A percentile compares a stretch with the other conserved stretches of the same genome.
Conservation (phyloP, 2,888 invertebrate genomes). For the Creontiades dilutus region DNA sequence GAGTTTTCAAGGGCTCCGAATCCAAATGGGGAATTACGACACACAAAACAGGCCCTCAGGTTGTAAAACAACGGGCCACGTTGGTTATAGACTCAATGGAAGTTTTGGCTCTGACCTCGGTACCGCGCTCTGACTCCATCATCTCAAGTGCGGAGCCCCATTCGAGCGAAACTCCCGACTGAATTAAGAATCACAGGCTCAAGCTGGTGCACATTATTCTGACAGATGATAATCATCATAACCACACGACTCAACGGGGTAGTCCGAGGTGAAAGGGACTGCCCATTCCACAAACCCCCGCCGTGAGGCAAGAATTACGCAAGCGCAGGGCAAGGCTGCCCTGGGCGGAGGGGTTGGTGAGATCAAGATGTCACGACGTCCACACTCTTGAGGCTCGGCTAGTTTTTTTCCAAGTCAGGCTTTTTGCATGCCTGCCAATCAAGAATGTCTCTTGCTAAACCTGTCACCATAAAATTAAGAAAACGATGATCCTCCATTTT, state of each 20-base stretch:
- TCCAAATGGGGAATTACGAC: too few relatives aligned
- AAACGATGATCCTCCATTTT: too few relatives aligned
- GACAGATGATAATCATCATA: constrained; percentile 30
- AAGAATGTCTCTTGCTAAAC: too few relatives aligned
- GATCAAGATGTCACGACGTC: constrained; percentile 33
- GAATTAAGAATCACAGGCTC: neutral
- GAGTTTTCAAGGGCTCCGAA: too few relatives aligned
- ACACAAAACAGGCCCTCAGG: too few relatives aligned
- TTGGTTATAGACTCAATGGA: too few relatives aligned
- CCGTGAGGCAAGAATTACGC: constrained; percentile 28
- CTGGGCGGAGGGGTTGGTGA: neutral
- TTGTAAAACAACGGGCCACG: too few relatives aligned
- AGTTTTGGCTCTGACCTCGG: too few relatives aligned
- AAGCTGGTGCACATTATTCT: neutral
- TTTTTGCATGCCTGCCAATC: neutral
- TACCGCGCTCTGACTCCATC: too few relatives aligned
- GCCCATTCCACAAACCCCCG: constrained; percentile 36
- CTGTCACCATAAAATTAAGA: too few relatives aligned
- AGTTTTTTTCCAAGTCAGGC: neutral
- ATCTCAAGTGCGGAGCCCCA: too few relatives aligned
- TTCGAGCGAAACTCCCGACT: too few relatives aligned
- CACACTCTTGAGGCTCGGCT: neutral
- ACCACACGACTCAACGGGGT: constrained; percentile 25
- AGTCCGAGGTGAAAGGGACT: constrained; percentile 19
- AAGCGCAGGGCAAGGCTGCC: constrained; percentile 2